Evolutionary conservation across 2,113 vertebrate species (phyloP).

Genomic region (pig (Sus scrofa)): T2T-Sscrofa CM000814.6:18772501-18773000

Average conservation of each 20-base stretch:
- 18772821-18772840: neutral
- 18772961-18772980: too few relatives aligned
- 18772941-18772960: too few relatives aligned
- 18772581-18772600: accelerated
- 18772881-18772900: too few relatives aligned
- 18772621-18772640: neutral
- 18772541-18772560: neutral
- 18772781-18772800: neutral
- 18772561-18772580: neutral
- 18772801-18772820: neutral
- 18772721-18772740: neutral
- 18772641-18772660: neutral
- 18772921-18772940: too few relatives aligned
- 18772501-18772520: neutral
- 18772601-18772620: neutral
- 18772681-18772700: neutral
- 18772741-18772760: neutral
- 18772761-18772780: neutral
- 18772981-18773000: too few relatives aligned
- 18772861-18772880: too few relatives aligned
- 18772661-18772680: neutral
- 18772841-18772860: neutral
- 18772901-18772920: too few relatives aligned
- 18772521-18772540: neutral
- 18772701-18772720: accelerated